phyloP scores from a whole-genome alignment of 2,113 vertebrate species.

The Dicaeum eximium region DNA sequence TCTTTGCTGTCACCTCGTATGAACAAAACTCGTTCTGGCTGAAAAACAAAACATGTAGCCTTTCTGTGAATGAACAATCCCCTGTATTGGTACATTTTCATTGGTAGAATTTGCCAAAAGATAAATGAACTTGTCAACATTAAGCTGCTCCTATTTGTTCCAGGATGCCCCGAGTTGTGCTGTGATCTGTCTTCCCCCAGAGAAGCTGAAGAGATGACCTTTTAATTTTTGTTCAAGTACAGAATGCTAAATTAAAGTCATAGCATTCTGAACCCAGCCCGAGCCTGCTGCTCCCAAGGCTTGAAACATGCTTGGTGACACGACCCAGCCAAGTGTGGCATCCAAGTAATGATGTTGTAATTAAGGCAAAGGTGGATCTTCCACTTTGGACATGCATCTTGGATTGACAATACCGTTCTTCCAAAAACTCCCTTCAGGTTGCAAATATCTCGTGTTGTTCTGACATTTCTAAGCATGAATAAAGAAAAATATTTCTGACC shows the following conservation, averaged over 20 bases:
- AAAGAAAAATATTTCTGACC: background rate
- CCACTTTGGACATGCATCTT: background rate
- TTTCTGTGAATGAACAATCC: background rate
- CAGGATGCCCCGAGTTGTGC: background rate
- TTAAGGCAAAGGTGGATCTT: background rate
- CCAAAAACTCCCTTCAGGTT: background rate
- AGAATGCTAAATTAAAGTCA: background rate
- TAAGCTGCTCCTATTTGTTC: background rate
- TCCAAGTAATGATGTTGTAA: background rate
- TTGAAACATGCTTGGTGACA: background rate
- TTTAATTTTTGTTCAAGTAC: background rate
- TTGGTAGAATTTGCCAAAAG: background rate
- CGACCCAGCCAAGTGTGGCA: background rate
- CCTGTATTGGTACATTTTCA: background rate
- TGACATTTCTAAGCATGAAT: background rate
- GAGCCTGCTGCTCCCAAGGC: background rate
- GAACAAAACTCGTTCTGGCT: background rate
- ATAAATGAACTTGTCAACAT: slow-evolving; percentile 1
- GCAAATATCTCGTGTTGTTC: background rate
- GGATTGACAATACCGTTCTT: background rate
- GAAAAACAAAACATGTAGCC: background rate
- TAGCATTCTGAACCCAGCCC: background rate
- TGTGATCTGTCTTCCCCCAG: background rate
- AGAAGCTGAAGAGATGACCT: background rate
- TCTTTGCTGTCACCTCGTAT: background rate